Evolutionary conservation across 2,113 vertebrate species (phyloP).

Genomic region (Peucedramus taeniatus): DNA sequence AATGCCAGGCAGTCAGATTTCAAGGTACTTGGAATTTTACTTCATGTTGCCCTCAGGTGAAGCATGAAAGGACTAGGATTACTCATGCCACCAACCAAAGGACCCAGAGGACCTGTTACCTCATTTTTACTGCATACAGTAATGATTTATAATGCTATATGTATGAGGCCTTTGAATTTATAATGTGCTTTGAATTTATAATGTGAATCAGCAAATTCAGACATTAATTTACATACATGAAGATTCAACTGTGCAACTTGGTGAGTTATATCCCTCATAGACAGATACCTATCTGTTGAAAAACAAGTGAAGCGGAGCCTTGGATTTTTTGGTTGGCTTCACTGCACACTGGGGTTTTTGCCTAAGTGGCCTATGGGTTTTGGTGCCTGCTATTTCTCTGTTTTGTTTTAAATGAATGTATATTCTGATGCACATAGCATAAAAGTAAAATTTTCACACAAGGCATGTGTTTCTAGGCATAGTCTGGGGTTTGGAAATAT

Average conservation of each 20-base stretch:
- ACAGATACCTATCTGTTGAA: background rate
- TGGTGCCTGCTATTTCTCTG: background rate
- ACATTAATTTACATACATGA: background rate
- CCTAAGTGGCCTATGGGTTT: background rate
- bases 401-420: background rate
- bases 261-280: background rate
- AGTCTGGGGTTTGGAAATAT: background rate
- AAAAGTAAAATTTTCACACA: background rate
- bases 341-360: background rate
- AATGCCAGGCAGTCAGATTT: background rate
- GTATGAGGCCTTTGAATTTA: background rate
- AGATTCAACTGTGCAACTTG: background rate
- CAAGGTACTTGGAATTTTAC: background rate
- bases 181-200: background rate
- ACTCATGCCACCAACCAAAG: background rate
- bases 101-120: background rate
- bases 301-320: background rate
- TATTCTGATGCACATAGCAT: background rate
- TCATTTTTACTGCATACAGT: background rate
- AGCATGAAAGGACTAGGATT: background rate
- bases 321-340: background rate
- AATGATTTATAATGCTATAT: background rate
- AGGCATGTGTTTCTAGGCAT: background rate
- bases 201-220: background rate
- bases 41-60: background rate